Evolutionary conservation across 1,140 invertebrate species (phyloP).

Genomic region (Ostrea edulis): DNA sequence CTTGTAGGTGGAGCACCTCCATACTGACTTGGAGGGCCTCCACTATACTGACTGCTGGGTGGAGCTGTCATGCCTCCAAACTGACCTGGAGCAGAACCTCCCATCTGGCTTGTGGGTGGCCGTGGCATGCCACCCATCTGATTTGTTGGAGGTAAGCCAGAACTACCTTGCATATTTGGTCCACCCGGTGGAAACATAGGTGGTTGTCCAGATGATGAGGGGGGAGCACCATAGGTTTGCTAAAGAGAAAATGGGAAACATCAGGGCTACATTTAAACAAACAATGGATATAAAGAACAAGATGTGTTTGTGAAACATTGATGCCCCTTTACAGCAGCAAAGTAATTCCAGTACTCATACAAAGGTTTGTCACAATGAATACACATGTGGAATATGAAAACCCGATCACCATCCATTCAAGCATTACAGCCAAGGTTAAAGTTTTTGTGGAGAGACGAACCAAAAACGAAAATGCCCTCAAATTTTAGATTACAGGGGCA

Average conservation of each 20-base stretch:
- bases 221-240: neutral
- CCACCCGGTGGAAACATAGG: neutral
- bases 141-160: neutral
- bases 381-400: neutral
- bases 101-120: neutral
- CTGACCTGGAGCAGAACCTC: neutral
- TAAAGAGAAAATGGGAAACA: neutral
- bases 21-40: neutral
- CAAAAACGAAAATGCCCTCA: too few relatives aligned
- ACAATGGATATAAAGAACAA: too few relatives aligned
- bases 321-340: too few relatives aligned
- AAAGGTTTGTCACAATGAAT: neutral
- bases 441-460: neutral
- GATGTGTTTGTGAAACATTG: too few relatives aligned
- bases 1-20: slow-evolving; percentile 52
- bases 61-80: slow-evolving; percentile 44
- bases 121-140: slow-evolving; percentile 9
- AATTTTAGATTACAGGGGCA: neutral
- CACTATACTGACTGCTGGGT: slow-evolving; percentile 10
- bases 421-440: neutral
- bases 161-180: too few relatives aligned
- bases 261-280: too few relatives aligned
- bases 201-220: neutral
- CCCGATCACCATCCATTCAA: too few relatives aligned
- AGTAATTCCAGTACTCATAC: neutral